Conservation (phyloP, 2,113 vertebrate genomes). For the Prolemur simus region DNA sequence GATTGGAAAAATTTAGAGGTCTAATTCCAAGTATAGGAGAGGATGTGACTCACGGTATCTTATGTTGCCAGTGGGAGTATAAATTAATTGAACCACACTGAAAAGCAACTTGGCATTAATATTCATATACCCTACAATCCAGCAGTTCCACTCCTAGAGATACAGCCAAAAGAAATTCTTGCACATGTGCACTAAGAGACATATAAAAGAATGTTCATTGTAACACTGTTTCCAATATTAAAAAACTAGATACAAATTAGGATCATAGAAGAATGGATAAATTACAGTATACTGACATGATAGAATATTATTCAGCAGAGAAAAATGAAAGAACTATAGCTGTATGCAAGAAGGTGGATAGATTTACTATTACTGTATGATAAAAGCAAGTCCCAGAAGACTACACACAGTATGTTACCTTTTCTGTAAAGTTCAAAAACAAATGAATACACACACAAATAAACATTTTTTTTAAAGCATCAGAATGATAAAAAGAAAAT, state of each 20-base stretch:
- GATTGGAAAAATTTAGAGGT: neutral
- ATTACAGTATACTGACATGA: neutral
- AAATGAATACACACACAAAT: neutral
- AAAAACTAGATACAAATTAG: neutral
- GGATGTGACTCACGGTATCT: neutral
- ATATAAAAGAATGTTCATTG: neutral
- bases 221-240: neutral
- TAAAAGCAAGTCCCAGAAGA: neutral
- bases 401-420: no score
- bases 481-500: neutral
- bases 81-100: neutral
- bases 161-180: neutral
- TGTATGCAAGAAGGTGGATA: neutral
- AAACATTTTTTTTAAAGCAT: neutral
- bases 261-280: neutral
- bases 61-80: neutral
- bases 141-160: neutral
- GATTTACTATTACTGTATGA: neutral
- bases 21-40: neutral
- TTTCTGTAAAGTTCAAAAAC: neutral
- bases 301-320: neutral
- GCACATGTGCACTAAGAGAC: neutral
- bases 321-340: neutral
- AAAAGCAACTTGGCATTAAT: neutral
- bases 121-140: neutral